Conservation (phyloP, 2,797 vertebrate species). For the Chloroceryle inda region DNA sequence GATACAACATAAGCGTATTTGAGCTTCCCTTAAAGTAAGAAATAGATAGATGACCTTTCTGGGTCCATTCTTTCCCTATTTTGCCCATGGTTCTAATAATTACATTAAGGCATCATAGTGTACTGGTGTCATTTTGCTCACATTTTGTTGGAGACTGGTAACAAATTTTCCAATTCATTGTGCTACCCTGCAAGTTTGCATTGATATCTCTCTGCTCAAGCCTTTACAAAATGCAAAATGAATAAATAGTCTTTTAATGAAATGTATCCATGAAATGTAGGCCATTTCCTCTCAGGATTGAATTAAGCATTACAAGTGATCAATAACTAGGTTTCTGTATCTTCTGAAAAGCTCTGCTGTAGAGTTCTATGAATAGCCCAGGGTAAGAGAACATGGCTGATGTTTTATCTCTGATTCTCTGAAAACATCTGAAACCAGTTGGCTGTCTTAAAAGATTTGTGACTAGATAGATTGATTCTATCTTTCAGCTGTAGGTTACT, state of each 20-base stretch:
- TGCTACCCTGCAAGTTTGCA: not conserved
- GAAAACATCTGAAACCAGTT: not conserved
- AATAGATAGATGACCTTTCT: not conserved
- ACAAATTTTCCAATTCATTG: not conserved
- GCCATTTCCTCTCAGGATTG: conserved; percentile 45
- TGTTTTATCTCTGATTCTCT: not conserved
- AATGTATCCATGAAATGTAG: conserved; percentile 54
- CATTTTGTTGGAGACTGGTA: not conserved
- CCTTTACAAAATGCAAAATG: conserved; percentile 43
- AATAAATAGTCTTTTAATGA: conserved; percentile 67
- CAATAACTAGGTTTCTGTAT: conserved; percentile 47
- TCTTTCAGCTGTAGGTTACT: not conserved
- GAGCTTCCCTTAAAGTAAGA: not conserved
- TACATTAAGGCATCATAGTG: not conserved
- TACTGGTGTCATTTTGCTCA: not conserved
- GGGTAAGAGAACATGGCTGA: not conserved
- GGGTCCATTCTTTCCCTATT: not conserved
- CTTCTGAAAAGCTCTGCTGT: conserved; percentile 1
- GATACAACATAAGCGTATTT: not conserved
- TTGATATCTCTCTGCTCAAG: conserved; percentile 14
- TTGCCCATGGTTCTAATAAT: not conserved
- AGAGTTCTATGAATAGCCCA: not conserved
- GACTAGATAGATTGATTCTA: not conserved
- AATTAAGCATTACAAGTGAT: conserved; percentile 55
- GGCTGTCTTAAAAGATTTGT: not conserved